These are phyloP conservation scores for Labeo calbasu DNA, from an alignment of 2,797 vertebrate species.

Conservation along the genomic window DNA sequence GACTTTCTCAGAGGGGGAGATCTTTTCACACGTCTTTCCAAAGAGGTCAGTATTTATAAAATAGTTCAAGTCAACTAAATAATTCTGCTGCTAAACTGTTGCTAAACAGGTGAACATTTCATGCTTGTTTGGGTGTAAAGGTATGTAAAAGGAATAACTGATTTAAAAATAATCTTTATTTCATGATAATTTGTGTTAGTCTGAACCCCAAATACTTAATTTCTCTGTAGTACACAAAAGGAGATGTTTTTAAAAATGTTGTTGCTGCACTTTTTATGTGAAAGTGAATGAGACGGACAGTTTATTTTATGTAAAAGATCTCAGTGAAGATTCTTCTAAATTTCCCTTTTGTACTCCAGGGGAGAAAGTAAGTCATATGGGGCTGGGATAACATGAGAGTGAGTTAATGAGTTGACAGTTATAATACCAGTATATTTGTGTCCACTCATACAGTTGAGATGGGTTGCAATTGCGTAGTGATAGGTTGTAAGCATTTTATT, in stretches of 20 bases:
- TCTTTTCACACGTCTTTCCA: slow-evolving; percentile 96
- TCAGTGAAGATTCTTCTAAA: neutral
- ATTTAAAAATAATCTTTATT: neutral
- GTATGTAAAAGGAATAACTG: neutral
- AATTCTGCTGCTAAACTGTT: neutral
- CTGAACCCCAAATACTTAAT: neutral
- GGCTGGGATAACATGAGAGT: neutral
- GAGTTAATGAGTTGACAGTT: neutral
- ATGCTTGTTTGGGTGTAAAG: neutral
- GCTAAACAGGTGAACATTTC: neutral
- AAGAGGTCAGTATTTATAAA: slow-evolving; percentile 83
- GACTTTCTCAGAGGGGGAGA: slow-evolving; percentile 97
- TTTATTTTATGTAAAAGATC: neutral
- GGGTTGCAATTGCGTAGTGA: neutral
- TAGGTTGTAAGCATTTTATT: neutral
- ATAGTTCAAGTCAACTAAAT: neutral
- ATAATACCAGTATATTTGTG: neutral
- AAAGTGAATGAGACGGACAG: neutral
- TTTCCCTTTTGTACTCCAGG: neutral
- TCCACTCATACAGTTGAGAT: neutral
- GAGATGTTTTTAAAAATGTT: neutral
- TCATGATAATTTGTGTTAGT: neutral
- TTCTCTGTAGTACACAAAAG: neutral
- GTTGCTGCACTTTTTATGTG: neutral
- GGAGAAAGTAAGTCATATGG: neutral